phyloP scores from a whole-genome alignment of 92 coral and sea anemone genomes.

The Meandrina meandrites region DNA sequence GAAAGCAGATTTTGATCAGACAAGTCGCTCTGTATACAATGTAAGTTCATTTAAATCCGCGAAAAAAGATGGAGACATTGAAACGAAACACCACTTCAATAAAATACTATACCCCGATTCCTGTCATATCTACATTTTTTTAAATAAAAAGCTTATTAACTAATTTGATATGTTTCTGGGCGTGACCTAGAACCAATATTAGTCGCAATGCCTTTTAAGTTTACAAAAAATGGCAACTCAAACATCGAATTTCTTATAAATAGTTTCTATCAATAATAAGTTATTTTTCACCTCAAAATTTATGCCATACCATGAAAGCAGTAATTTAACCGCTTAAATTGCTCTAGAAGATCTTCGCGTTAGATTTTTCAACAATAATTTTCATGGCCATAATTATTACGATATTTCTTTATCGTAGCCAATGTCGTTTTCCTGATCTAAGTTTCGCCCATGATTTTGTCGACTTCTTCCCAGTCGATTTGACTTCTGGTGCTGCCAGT shows the following conservation, averaged over 20 bases:
- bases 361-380: background rate
- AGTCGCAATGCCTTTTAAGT: background rate
- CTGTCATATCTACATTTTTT: background rate
- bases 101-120: background rate
- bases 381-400: background rate
- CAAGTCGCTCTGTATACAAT: background rate
- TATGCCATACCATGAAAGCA: background rate
- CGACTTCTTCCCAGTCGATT: conserved; percentile 92
- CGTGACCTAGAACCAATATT: background rate
- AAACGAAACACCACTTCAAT: background rate
- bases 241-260: background rate
- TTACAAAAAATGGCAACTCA: background rate
- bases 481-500: conserved; percentile 87
- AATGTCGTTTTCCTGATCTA: background rate
- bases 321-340: background rate
- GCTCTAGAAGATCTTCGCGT: background rate
- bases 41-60: background rate
- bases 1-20: background rate
- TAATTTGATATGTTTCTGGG: background rate
- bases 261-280: background rate
- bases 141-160: no score
- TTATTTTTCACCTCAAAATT: background rate
- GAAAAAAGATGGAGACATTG: background rate
- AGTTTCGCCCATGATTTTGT: conserved; percentile 64
- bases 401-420: background rate